Percentiles rank a stretch among this genome's conserved stretches.
phyloP scores from a whole-genome alignment of 2,797 vertebrate species.

The Karalla daura region DNA sequence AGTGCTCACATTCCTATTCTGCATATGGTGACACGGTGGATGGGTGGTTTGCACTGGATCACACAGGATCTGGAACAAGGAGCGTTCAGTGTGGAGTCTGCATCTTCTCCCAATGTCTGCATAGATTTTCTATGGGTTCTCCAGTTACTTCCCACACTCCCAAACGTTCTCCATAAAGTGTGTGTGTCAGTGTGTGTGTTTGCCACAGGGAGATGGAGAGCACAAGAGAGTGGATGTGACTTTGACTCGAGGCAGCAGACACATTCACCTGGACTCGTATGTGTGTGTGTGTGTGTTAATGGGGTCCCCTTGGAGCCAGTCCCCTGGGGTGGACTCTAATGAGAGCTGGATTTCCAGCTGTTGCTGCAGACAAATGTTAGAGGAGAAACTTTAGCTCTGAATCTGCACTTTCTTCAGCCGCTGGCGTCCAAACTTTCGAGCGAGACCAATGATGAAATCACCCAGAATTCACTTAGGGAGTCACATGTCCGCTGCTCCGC shows the following conservation, averaged over 20 bases:
- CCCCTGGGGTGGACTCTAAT: constrained; percentile 65
- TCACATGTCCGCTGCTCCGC: constrained; percentile 10
- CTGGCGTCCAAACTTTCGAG: constrained; percentile 6
- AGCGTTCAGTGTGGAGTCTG: too few relatives aligned
- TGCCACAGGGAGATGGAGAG: constrained; percentile 52
- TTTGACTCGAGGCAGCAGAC: constrained; percentile 57
- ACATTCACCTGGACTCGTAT: constrained; percentile 65
- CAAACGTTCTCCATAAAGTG: too few relatives aligned
- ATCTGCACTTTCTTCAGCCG: constrained; percentile 5
- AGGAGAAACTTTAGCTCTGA: constrained; percentile 23
- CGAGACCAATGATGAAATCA: neutral
- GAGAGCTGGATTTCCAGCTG: constrained; percentile 58
- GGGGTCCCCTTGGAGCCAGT: constrained; percentile 70
- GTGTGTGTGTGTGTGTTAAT: constrained; percentile 66
- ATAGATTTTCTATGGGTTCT: too few relatives aligned
- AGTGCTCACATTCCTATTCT: too few relatives aligned
- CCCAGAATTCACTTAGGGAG: neutral
- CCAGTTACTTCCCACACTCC: too few relatives aligned
- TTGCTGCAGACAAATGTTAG: constrained; percentile 26
- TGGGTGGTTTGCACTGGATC: too few relatives aligned
- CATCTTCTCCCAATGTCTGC: too few relatives aligned
- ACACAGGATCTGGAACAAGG: too few relatives aligned
- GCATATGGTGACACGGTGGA: too few relatives aligned
- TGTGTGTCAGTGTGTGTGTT: constrained; percentile 42
- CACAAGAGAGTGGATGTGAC: constrained; percentile 41